These are phyloP conservation scores for Sebastes trivittatus DNA, from an alignment of 2,797 vertebrate species.

Conservation along the genomic window DNA sequence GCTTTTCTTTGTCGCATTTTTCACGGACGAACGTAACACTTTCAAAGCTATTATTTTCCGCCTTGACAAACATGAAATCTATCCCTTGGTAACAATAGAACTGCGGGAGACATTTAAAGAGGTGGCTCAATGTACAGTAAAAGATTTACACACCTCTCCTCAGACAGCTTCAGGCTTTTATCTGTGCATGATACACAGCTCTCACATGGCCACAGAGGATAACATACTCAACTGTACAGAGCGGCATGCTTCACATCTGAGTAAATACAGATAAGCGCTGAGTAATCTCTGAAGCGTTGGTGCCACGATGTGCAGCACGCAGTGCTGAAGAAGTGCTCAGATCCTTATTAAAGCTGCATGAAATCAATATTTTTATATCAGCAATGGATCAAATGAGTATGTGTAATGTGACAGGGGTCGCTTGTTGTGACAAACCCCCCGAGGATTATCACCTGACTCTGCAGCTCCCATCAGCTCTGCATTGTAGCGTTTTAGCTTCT, in stretches of 20 bases:
- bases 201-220: constrained; percentile 25
- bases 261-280: constrained; percentile 19
- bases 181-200: constrained; percentile 44
- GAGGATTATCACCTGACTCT: neutral
- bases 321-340: neutral
- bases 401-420: neutral
- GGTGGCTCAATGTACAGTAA: constrained; percentile 46
- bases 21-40: constrained; percentile 47
- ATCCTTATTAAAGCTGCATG: neutral
- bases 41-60: constrained; percentile 69
- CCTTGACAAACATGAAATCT: constrained; percentile 68
- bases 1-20: constrained; percentile 40
- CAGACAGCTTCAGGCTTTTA: constrained; percentile 50
- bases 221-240: neutral
- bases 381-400: neutral
- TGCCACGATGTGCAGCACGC: neutral
- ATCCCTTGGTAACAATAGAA: constrained; percentile 60
- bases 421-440: neutral
- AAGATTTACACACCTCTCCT: constrained; percentile 56
- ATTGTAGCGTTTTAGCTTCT: neutral
- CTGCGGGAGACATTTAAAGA: constrained; percentile 44
- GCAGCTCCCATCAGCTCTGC: neutral
- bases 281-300: neutral
- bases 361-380: neutral
- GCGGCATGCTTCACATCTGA: constrained; percentile 23